Conservation (phyloP, 2,888 invertebrate species). For the Drosophila atripex region DNA sequence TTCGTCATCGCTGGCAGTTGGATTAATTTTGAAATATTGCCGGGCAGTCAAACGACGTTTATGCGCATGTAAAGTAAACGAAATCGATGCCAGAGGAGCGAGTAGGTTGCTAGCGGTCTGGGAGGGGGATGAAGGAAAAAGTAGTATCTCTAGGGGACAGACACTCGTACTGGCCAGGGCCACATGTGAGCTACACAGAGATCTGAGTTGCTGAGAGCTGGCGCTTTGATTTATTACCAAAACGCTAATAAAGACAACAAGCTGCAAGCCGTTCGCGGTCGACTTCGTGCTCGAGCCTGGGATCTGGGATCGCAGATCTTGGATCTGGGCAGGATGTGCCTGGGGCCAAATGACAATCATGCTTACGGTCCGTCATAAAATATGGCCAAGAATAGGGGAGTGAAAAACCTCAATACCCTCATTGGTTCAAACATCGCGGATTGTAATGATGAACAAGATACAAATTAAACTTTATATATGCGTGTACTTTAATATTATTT, state of each 20-base stretch:
- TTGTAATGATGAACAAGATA: too few species aligned
- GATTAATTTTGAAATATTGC: constrained; percentile 82
- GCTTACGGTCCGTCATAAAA: constrained; percentile 36
- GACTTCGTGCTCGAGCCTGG: constrained; percentile 22
- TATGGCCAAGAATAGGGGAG: constrained; percentile 7
- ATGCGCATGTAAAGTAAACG: constrained; percentile 65
- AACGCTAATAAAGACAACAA: constrained; percentile 76
- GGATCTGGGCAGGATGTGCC: constrained; percentile 67
- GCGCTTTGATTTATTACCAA: constrained; percentile 72
- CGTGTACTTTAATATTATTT: too few species aligned
- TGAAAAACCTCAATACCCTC: not conserved
- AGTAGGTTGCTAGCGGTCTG: not conserved
- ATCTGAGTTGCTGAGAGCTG: constrained; percentile 57
- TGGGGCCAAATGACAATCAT: constrained; percentile 56
- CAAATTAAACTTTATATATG: too few species aligned
- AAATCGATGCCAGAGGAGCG: constrained; percentile 13
- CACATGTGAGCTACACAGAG: constrained; percentile 61
- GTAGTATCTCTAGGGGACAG: constrained; percentile 41
- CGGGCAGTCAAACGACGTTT: constrained; percentile 55
- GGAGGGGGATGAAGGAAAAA: not conserved
- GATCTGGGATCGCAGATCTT: constrained; percentile 30
- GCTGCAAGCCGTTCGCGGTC: constrained; percentile 62
- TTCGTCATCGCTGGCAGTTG: constrained; percentile 79
- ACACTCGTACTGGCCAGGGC: constrained; percentile 48
- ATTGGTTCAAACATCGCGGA: not conserved